Conservation (phyloP, 1,140 invertebrate species). For the Leptinotarsa lineolata region DNA sequence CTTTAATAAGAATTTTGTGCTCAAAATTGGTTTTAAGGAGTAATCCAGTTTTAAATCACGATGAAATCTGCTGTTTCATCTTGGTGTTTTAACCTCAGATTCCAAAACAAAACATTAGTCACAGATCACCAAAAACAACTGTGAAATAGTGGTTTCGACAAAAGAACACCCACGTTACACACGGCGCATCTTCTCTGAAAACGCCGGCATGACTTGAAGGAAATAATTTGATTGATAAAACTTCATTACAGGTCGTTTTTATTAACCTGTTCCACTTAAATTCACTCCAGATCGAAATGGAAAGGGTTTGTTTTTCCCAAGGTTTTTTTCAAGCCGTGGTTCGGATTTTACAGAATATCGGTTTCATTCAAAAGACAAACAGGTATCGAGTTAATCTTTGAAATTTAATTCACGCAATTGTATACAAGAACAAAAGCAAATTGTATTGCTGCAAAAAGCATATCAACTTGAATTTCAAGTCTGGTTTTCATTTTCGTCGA, state of each 20-base stretch:
- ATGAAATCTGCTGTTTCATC: slow-evolving; percentile 33
- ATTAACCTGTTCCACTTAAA: slow-evolving; percentile 36
- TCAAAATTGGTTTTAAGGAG: too few species aligned
- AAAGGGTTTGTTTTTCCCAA: slow-evolving; percentile 40
- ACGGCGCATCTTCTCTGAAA: slow-evolving; percentile 26
- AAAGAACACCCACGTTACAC: slow-evolving; percentile 41
- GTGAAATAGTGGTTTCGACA: slow-evolving; percentile 42
- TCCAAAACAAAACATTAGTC: slow-evolving; percentile 38
- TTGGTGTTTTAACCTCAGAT: slow-evolving; percentile 21
- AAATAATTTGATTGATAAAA: slow-evolving; percentile 48
- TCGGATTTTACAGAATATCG: slow-evolving; percentile 23
- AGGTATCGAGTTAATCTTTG: slow-evolving; percentile 39
- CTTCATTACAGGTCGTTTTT: slow-evolving; percentile 41
- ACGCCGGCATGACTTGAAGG: slow-evolving; percentile 38
- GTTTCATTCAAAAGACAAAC: slow-evolving; percentile 42
- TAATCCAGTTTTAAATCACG: background rate
- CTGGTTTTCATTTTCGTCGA: slow-evolving; percentile 21
- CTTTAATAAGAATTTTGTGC: too few species aligned
- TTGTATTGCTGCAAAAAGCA: slow-evolving; percentile 24
- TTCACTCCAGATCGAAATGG: slow-evolving; percentile 31
- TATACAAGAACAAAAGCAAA: slow-evolving; percentile 38
- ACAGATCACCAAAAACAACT: slow-evolving; percentile 41
- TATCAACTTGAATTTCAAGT: slow-evolving; percentile 19
- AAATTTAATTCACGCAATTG: slow-evolving; percentile 45
- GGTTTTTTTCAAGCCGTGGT: slow-evolving; percentile 17